A percentile compares a stretch with the other conserved stretches of the same genome.
Evolutionary conservation across 2,797 vertebrate species (phyloP).

Genomic region (Craterocephalus amniculus): DNA sequence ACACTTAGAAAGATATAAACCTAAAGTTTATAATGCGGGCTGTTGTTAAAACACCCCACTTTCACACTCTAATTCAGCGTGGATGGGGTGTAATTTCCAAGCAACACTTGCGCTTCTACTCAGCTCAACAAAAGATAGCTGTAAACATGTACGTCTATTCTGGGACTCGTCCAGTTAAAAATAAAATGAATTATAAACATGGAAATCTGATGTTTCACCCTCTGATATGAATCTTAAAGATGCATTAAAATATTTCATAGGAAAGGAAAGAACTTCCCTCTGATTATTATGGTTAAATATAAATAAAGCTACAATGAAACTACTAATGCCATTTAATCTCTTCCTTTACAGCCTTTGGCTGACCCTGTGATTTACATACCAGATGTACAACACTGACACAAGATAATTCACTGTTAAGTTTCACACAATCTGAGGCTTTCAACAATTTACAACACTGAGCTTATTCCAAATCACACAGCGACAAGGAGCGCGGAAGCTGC

Average conservation of each 20-base stretch:
- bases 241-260: slow-evolving; percentile 38
- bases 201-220: slow-evolving; percentile 7
- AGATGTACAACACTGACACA: slow-evolving; percentile 44
- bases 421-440: slow-evolving; percentile 26
- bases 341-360: slow-evolving; percentile 1
- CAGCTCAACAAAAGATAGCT: slow-evolving; percentile 54
- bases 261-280: slow-evolving; percentile 27
- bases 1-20: slow-evolving; percentile 43
- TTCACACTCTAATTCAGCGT: slow-evolving; percentile 31
- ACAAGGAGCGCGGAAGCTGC: slow-evolving; percentile 20
- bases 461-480: slow-evolving; percentile 6
- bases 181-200: slow-evolving; percentile 19
- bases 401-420: slow-evolving; percentile 14
- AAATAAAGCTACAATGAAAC: no score
- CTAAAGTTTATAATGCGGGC: slow-evolving; percentile 20
- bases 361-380: slow-evolving; percentile 6
- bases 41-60: slow-evolving; percentile 6
- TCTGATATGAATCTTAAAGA: slow-evolving; percentile 12
- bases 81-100: background rate
- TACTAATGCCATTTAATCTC: background rate
- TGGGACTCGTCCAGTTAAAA: slow-evolving; percentile 19
- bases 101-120: slow-evolving; percentile 39
- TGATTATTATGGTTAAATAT: slow-evolving; percentile 4
- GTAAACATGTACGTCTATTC: slow-evolving; percentile 62
- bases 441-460: slow-evolving; percentile 32